Evolutionary conservation across 2,888 invertebrate genomes (phyloP).

Genomic region (Trachelus iudaicus): DNA sequence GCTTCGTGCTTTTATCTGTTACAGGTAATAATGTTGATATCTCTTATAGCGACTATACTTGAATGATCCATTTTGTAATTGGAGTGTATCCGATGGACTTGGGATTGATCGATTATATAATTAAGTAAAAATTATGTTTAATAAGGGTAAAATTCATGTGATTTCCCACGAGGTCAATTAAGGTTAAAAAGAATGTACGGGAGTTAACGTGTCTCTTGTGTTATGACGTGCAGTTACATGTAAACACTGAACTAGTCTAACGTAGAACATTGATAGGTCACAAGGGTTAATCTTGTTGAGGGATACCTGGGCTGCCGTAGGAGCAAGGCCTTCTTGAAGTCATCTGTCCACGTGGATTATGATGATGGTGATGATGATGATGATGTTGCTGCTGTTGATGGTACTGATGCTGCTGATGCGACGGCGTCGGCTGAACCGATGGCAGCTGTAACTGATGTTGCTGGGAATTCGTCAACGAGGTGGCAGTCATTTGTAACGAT

Average conservation of each 20-base stretch:
- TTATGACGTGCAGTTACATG: no score
- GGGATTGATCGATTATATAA: constrained; percentile 42
- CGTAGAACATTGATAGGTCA: no score
- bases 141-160: no score
- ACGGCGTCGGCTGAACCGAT: constrained; percentile 18
- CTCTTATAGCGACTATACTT: no score
- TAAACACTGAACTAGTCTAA: no score
- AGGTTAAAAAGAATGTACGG: background rate
- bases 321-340: constrained; percentile 30
- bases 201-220: no score
- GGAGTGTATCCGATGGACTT: constrained; percentile 32
- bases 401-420: constrained; percentile 29
- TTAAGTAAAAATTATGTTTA: constrained; percentile 14
- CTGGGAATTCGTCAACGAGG: constrained; percentile 4
- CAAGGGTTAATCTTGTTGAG: background rate
- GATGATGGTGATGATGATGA: constrained; percentile 33
- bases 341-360: constrained; percentile 38
- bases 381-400: constrained; percentile 37
- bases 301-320: constrained; percentile 46
- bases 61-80: constrained; percentile 47
- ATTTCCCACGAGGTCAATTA: background rate
- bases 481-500: constrained; percentile 1
- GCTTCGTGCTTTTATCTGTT: no score
- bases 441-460: constrained; percentile 19
- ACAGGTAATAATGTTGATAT: no score